phyloP scores from a whole-genome alignment of 53 echinoderm and acorn worm species.

The Holothuria scabra region DNA sequence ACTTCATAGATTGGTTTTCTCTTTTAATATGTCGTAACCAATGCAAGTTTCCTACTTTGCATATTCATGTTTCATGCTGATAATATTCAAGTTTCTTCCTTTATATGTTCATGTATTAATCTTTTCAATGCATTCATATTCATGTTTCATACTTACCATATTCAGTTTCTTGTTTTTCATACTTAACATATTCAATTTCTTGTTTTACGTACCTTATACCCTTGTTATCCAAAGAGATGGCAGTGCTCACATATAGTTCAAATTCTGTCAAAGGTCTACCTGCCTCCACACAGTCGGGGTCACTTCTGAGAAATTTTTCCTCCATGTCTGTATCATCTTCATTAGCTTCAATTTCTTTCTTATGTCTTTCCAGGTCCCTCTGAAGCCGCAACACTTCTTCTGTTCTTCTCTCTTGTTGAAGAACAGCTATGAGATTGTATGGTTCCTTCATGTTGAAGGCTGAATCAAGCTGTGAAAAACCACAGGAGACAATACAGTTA shows the following conservation, averaged over 20 bases:
- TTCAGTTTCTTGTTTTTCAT: no score
- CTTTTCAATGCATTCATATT: no score
- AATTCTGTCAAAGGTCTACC: conserved; percentile 77
- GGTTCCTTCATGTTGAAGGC: conserved; percentile 91
- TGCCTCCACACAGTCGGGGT: conserved; percentile 82
- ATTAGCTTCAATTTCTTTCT: conserved; percentile 84
- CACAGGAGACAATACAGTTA: no score
- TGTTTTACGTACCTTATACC: conserved; percentile 69
- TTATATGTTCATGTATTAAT: no score
- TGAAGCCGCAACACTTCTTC: conserved; percentile 65
- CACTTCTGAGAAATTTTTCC: conserved; percentile 78
- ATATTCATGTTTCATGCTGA: no score
- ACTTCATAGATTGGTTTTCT: no score
- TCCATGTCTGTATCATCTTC: conserved; percentile 96
- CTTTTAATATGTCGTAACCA: no score
- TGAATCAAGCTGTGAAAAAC: conserved; percentile 79
- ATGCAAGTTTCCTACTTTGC: no score
- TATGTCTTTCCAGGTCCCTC: conserved; percentile 70
- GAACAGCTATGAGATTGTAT: conserved; percentile 80
- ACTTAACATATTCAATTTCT: not conserved
- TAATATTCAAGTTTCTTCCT: no score
- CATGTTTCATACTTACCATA: no score
- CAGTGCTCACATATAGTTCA: conserved; percentile 89
- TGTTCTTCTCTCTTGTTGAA: conserved; percentile 78
- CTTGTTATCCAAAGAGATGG: conserved; percentile 76